phyloP scores from a whole-genome alignment of 53 echinoderm and acorn worm species.

The Stichopus horrens region DNA sequence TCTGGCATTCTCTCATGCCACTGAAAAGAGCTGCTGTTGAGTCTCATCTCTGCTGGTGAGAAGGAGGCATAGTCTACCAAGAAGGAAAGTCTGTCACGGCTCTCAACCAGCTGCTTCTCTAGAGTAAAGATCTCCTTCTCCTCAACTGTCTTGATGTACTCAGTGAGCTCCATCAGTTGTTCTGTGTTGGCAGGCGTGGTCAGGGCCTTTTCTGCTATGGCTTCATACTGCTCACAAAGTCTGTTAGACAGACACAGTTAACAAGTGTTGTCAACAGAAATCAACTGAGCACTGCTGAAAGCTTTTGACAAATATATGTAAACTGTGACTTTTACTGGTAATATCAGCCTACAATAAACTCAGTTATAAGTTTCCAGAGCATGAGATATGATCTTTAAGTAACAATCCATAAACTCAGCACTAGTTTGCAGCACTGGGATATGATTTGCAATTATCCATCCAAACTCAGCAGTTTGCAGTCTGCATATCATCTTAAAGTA shows the following conservation, averaged over 20 bases:
- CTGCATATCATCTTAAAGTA: too few species aligned
- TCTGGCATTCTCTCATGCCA: conserved; percentile 99
- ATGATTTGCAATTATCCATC: too few species aligned
- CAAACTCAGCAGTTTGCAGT: too few species aligned
- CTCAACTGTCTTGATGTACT: conserved; percentile 83
- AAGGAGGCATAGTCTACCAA: conserved; percentile 94
- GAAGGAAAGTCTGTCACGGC: conserved; percentile 89
- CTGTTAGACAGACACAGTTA: conserved; percentile 44
- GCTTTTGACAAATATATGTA: too few species aligned
- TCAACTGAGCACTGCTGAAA: too few species aligned
- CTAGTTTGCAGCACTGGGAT: too few species aligned
- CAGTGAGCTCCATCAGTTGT: conserved; percentile 87
- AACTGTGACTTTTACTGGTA: too few species aligned
- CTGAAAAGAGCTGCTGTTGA: conserved; percentile 98
- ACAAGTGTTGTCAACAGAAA: neutral
- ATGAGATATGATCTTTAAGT: too few species aligned
- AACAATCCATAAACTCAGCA: too few species aligned
- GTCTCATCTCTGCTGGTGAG: conserved; percentile 99
- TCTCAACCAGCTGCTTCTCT: conserved; percentile 87
- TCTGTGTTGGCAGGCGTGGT: conserved; percentile 98
- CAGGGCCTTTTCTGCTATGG: conserved; percentile 94
- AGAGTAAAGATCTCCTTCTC: conserved; percentile 84
- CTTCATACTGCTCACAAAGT: conserved; percentile 89
- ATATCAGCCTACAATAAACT: too few species aligned
- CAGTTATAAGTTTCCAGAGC: too few species aligned